Evolutionary conservation across 2,113 vertebrate species (phyloP).

Genomic region (Oreochromis niloticus): DNA sequence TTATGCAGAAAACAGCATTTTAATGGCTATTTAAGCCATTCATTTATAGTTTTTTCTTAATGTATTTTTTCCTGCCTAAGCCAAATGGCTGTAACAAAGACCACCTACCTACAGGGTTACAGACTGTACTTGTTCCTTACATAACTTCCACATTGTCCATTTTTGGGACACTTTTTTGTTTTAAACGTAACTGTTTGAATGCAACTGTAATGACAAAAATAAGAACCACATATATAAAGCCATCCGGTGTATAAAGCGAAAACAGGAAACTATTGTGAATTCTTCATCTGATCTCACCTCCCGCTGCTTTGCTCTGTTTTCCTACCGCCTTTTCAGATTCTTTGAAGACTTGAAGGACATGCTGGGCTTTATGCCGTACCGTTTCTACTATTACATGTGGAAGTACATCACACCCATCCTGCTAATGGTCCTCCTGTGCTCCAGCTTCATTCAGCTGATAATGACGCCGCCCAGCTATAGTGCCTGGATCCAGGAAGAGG

Average conservation of each 20-base stretch:
- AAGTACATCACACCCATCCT: conserved; percentile 91
- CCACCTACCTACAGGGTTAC: background rate
- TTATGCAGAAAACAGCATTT: background rate
- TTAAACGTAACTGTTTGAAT: background rate
- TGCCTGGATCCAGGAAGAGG: conserved; percentile 90
- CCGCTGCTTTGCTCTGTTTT: background rate
- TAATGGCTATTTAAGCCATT: background rate
- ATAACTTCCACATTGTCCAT: background rate
- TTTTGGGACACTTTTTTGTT: background rate
- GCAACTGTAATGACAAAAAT: background rate
- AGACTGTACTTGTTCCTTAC: background rate
- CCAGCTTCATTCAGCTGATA: conserved; percentile 85
- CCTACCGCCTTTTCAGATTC: conserved; percentile 73
- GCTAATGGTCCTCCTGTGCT: conserved; percentile 77
- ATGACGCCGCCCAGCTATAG: conserved; percentile 88
- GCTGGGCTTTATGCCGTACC: conserved; percentile 89
- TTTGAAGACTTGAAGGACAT: conserved; percentile 96
- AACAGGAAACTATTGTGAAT: background rate
- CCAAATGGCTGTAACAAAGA: background rate
- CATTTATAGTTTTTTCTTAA: background rate
- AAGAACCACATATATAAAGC: background rate
- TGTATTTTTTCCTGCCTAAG: background rate
- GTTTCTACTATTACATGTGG: conserved; percentile 97
- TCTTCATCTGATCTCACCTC: conserved; percentile 15
- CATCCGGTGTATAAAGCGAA: background rate